Evolutionary conservation across 2,113 vertebrate genomes (phyloP), one percentile per base, ranked within the genome.

Genomic region (Forbesichthys papilliferus): DNA sequence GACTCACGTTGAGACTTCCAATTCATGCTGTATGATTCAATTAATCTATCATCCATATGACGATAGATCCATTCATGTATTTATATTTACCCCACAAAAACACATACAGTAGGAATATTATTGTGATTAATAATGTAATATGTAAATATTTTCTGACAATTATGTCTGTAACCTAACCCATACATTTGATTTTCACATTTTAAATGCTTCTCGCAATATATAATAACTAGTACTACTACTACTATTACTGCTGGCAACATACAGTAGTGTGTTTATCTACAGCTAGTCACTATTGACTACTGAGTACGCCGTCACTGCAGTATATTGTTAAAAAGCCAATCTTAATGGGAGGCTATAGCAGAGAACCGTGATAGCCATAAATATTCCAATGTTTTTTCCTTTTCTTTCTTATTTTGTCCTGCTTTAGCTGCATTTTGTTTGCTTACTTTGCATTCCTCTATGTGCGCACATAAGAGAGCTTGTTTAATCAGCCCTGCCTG

Each of bases 371-470:
- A 59, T 60, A 55, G 72, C 59, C 70, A 83, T 78, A 83, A 77
- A 86, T 84, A 81, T 86, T 86, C 75, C 66, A 69, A 82, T 74
- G 66, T 74, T 71, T 67, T 77, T 54, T 72, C 79, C 61, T 73
- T 3, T 27, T 27, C 27, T 27, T 27, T 2, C 27, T 27, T 27
- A 67, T 66, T 77, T 66, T 85, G 72, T 83, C 68, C 69, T 85
- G 82, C 75, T 86, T 81, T 78, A 68, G 53, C 74, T 84, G 72
- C 52, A 55, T 84, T 88, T 82, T 79, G 76, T 82, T 86, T 89
- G 82, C 86, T 87, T 86, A 85, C 80, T 88, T 89, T 84, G 84
- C 85, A 90, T 90, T 91, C 85, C 85, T 86, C 74, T 48, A 63
- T 79, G 75, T 80, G 76, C 62, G 64, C 85, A 78, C 75, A 83